A percentile compares a stretch with the other conserved stretches of the same genome.
Evolutionary conservation across 1,140 invertebrate genomes (phyloP).

Genomic region (Cepaea nemoralis): DNA sequence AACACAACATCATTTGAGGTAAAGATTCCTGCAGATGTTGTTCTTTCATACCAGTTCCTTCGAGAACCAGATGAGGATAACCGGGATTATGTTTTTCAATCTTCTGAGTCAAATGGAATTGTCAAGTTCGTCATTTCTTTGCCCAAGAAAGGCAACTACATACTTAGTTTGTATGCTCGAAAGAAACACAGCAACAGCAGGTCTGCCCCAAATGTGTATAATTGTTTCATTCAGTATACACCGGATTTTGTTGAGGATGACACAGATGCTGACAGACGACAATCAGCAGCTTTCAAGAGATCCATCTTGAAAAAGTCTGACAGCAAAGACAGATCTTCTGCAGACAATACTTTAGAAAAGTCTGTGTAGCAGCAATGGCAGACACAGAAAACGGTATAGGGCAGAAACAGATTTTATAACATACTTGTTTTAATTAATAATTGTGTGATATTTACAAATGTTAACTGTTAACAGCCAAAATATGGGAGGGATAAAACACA

Average conservation of each 20-base stretch:
- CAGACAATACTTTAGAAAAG: slow-evolving; percentile 45
- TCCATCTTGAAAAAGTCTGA: slow-evolving; percentile 45
- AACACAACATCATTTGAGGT: slow-evolving; percentile 61
- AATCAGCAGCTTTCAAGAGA: slow-evolving; percentile 54
- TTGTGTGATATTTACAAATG: too few species aligned
- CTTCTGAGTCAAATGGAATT: slow-evolving; percentile 48
- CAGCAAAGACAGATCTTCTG: slow-evolving; percentile 50
- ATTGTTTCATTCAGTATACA: slow-evolving; percentile 65
- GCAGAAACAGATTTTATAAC: too few species aligned
- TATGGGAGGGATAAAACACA: too few species aligned
- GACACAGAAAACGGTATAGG: too few species aligned
- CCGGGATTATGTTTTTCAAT: slow-evolving; percentile 58
- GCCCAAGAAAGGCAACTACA: slow-evolving; percentile 66
- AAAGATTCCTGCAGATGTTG: slow-evolving; percentile 53
- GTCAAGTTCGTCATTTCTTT: slow-evolving; percentile 60
- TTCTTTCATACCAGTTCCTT: slow-evolving; percentile 64
- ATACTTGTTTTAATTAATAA: too few species aligned
- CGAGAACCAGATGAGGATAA: slow-evolving; percentile 69
- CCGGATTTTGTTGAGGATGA: slow-evolving; percentile 23
- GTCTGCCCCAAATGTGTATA: slow-evolving; percentile 64
- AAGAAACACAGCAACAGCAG: slow-evolving; percentile 53
- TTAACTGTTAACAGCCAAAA: too few species aligned
- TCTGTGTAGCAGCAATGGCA: too few species aligned
- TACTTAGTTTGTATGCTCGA: slow-evolving; percentile 67
- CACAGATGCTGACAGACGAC: slow-evolving; percentile 41